Evolutionary conservation across 2,113 vertebrate genomes (phyloP).

Genomic region (Rhipidura dahli): DNA sequence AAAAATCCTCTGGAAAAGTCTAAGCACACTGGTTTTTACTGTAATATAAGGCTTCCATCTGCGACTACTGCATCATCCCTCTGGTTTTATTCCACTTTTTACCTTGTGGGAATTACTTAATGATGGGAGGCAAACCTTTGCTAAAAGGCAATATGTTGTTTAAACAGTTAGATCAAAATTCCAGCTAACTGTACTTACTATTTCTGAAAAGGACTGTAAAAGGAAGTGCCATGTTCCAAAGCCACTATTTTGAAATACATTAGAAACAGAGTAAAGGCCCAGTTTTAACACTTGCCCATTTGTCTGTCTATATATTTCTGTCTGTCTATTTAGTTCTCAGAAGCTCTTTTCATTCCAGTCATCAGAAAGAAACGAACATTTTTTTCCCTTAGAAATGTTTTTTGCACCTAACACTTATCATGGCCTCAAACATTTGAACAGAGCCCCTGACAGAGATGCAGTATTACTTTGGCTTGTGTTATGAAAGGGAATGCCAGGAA

Average conservation of each 20-base stretch:
- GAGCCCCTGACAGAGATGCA: background rate
- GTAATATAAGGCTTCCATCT: background rate
- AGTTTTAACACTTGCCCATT: background rate
- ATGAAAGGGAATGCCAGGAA: background rate
- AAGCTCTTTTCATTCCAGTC: background rate
- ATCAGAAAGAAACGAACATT: background rate
- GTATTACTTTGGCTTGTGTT: background rate
- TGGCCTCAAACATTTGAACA: background rate
- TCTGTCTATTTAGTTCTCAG: background rate
- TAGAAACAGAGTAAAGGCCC: background rate
- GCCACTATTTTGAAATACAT: conserved; percentile 21
- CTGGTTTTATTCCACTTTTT: conserved; percentile 16
- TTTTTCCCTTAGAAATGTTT: background rate
- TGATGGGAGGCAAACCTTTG: conserved; percentile 6
- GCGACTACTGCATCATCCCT: background rate
- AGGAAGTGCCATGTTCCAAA: background rate
- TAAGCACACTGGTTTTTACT: background rate
- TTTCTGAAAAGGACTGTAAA: conserved; percentile 25
- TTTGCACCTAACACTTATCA: background rate
- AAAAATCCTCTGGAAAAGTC: background rate
- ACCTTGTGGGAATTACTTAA: conserved; percentile 18
- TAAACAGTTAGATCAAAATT: conserved; percentile 25
- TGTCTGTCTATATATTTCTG: background rate
- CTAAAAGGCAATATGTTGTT: conserved; percentile 29
- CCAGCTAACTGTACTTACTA: background rate